A percentile compares a stretch with the other conserved stretches of the same genome.
phyloP scores from a whole-genome alignment of 2,888 invertebrate species.

The Lysandra bellargus region DNA sequence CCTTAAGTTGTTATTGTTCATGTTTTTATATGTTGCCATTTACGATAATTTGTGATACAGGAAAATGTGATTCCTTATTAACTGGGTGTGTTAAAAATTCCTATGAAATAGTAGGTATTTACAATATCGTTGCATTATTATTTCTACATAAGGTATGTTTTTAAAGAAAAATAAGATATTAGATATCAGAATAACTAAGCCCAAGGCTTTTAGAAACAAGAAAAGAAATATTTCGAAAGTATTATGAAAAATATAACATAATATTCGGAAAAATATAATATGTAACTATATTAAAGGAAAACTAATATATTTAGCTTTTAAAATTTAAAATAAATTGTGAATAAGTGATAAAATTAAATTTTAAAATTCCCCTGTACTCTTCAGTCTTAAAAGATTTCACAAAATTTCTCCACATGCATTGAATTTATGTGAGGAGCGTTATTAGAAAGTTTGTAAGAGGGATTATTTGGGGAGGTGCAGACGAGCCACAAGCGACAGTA shows the following conservation, averaged over 20 bases:
- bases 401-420: slow-evolving; percentile 69
- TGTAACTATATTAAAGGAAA: too few relatives aligned
- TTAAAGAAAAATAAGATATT: too few relatives aligned
- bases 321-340: neutral
- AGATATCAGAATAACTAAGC: too few relatives aligned
- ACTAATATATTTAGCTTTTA: neutral
- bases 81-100: too few relatives aligned
- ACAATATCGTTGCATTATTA: too few relatives aligned
- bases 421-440: slow-evolving; percentile 65
- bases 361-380: slow-evolving; percentile 63
- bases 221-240: too few relatives aligned
- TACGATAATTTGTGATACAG: slow-evolving; percentile 30
- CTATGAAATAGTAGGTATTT: too few relatives aligned
- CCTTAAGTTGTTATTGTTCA: slow-evolving; percentile 56
- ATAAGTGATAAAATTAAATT: slow-evolving; percentile 43
- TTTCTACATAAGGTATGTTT: too few relatives aligned
- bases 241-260: too few relatives aligned
- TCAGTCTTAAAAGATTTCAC: slow-evolving; percentile 55
- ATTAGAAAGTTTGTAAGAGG: slow-evolving; percentile 67
- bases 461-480: slow-evolving; percentile 46
- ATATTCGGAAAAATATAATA: too few relatives aligned
- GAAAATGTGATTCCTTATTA: neutral
- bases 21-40: slow-evolving; percentile 40
- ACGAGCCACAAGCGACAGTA: neutral
- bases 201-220: too few relatives aligned